These are phyloP conservation scores for Caenorhabditis panamensis DNA, from an alignment of 2,888 invertebrate species.

Conservation along the genomic window DNA sequence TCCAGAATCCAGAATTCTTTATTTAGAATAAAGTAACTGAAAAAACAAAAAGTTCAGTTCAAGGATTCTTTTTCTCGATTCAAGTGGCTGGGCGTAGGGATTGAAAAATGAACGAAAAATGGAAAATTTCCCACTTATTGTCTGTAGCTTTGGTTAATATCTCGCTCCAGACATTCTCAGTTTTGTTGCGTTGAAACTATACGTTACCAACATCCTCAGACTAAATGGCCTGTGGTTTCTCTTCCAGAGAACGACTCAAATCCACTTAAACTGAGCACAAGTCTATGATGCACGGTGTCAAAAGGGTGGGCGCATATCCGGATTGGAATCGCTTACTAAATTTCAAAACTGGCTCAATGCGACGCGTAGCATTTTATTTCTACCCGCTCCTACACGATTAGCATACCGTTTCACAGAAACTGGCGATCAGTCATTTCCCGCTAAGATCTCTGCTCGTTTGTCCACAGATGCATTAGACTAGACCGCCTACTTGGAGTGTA, in stretches of 20 bases:
- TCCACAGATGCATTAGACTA: neutral
- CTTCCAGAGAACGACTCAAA: too few species aligned
- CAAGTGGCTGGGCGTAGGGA: too few species aligned
- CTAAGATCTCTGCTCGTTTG: neutral
- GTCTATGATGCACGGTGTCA: neutral
- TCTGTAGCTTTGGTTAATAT: too few species aligned
- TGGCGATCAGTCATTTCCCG: neutral
- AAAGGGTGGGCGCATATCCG: conserved; percentile 33
- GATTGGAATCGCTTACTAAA: conserved; percentile 20
- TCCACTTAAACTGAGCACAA: too few species aligned
- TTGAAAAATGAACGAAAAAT: too few species aligned
- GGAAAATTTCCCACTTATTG: too few species aligned
- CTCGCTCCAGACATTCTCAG: too few species aligned
- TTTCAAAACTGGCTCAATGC: neutral
- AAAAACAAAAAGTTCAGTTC: neutral
- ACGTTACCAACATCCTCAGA: too few species aligned
- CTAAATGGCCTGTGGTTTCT: too few species aligned
- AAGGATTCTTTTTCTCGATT: neutral
- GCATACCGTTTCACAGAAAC: conserved; percentile 6
- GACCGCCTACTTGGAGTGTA: conserved; percentile 1
- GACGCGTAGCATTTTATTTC: conserved; percentile 13
- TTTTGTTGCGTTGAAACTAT: too few species aligned
- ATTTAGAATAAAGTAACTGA: neutral
- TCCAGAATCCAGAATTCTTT: neutral
- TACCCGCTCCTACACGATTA: neutral